phyloP scores from a whole-genome alignment of 2,888 invertebrate species.

The Chromoteleia sp. region DNA sequence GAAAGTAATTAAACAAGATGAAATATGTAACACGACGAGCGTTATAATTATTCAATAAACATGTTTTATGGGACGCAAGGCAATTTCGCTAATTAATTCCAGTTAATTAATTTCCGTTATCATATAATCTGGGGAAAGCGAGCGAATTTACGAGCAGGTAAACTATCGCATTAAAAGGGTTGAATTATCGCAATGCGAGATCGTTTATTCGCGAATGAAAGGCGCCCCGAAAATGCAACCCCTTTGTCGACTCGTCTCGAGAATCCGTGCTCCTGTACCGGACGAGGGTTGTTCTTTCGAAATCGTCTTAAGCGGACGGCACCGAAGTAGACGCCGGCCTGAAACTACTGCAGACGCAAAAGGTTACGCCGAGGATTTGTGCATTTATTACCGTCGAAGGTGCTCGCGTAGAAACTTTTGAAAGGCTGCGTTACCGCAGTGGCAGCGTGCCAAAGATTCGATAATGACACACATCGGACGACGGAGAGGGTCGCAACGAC shows the following conservation, averaged over 20 bases:
- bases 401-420: slow-evolving; percentile 51
- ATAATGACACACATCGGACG: slow-evolving; percentile 72
- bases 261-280: no score
- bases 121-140: neutral
- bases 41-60: slow-evolving; percentile 33
- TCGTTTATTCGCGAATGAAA: no score
- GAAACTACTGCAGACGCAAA: slow-evolving; percentile 45
- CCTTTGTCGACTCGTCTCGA: no score
- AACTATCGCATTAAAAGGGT: slow-evolving; percentile 5
- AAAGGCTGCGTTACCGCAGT: slow-evolving; percentile 65
- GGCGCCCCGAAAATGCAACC: no score
- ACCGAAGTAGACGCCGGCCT: slow-evolving; percentile 7
- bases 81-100: slow-evolving; percentile 36
- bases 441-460: slow-evolving; percentile 74
- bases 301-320: neutral
- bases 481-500: slow-evolving; percentile 66
- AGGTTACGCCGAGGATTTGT: slow-evolving; percentile 46
- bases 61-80: slow-evolving; percentile 17
- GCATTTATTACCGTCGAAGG: slow-evolving; percentile 59
- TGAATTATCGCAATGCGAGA: neutral
- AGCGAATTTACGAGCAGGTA: slow-evolving; percentile 14
- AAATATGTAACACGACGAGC: slow-evolving; percentile 11
- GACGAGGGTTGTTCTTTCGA: neutral
- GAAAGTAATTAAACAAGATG: slow-evolving; percentile 30
- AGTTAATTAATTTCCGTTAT: slow-evolving; percentile 24